Percentiles rank a stretch among this genome's conserved stretches.
Evolutionary conservation across 2,113 vertebrate genomes (phyloP).

Genomic region (Chascanopsetta lugubris): DNA sequence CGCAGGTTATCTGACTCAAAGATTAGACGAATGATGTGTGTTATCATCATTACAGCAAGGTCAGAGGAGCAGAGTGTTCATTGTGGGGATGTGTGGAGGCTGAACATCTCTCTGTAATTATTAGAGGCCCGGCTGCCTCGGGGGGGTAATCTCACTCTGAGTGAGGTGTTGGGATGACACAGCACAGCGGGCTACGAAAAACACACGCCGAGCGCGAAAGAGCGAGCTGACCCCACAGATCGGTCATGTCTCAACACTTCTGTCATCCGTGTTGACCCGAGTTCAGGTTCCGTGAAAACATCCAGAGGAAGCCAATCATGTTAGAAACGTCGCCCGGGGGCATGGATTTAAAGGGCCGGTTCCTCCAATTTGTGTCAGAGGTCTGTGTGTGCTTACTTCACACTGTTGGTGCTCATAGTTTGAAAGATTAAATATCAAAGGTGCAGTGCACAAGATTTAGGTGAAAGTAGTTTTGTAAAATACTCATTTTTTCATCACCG

Average conservation of each 20-base stretch:
- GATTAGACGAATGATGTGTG: slow-evolving; percentile 5
- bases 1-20: neutral
- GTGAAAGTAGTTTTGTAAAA: neutral
- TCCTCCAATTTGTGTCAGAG: no score
- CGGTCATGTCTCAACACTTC: neutral
- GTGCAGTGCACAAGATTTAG: neutral
- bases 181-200: slow-evolving; percentile 24
- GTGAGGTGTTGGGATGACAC: slow-evolving; percentile 55
- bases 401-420: neutral
- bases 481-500: no score
- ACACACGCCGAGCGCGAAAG: slow-evolving; percentile 26
- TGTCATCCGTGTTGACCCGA: neutral
- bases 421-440: neutral
- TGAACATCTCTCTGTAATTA: slow-evolving; percentile 61
- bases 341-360: neutral
- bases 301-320: neutral
- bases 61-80: slow-evolving; percentile 8
- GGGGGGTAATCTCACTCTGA: slow-evolving; percentile 62
- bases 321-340: no score
- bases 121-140: slow-evolving; percentile 37
- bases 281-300: neutral
- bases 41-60: slow-evolving; percentile 8
- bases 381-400: neutral
- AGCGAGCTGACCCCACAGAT: slow-evolving; percentile 29
- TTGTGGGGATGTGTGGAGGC: slow-evolving; percentile 29